A percentile compares a stretch with the other conserved stretches of the same genome.
Evolutionary conservation across 2,797 vertebrate species (phyloP).

Genomic region (Rhynchotus rufescens): DNA sequence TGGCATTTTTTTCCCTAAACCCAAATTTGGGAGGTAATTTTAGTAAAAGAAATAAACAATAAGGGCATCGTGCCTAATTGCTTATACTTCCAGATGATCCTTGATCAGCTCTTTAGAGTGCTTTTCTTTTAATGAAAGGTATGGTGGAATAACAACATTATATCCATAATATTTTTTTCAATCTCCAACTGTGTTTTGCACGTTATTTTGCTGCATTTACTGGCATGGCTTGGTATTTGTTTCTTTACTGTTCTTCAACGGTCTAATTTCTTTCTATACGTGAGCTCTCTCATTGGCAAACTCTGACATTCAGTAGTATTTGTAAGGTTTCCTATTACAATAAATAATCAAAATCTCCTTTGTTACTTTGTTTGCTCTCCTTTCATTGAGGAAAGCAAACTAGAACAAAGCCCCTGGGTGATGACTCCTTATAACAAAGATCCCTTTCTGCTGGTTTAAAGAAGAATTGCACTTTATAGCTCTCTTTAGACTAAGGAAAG

Average conservation of each 20-base stretch:
- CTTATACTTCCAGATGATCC: not conserved
- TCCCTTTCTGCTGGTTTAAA: not conserved
- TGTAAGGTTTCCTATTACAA: not conserved
- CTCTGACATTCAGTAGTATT: not conserved
- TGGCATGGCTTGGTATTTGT: not conserved
- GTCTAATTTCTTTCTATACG: not conserved
- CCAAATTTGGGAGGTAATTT: not conserved
- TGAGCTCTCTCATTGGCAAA: not conserved
- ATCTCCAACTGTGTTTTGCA: not conserved
- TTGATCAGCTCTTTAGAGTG: not conserved
- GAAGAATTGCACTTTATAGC: not conserved
- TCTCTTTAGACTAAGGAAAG: not conserved
- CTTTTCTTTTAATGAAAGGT: not conserved
- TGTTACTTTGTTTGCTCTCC: not conserved
- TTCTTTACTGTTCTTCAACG: not conserved
- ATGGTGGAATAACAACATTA: not conserved
- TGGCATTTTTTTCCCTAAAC: not conserved
- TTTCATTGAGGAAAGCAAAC: not conserved
- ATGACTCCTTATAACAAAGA: not conserved
- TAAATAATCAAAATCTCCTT: not conserved
- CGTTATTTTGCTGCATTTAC: not conserved
- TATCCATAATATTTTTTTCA: not conserved
- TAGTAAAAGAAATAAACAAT: not conserved
- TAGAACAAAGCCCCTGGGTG: not conserved
- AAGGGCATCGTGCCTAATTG: not conserved